These are phyloP conservation scores for Ptilodon capucinus DNA, from an alignment of 2,888 invertebrate genomes.

Conservation along the genomic window DNA sequence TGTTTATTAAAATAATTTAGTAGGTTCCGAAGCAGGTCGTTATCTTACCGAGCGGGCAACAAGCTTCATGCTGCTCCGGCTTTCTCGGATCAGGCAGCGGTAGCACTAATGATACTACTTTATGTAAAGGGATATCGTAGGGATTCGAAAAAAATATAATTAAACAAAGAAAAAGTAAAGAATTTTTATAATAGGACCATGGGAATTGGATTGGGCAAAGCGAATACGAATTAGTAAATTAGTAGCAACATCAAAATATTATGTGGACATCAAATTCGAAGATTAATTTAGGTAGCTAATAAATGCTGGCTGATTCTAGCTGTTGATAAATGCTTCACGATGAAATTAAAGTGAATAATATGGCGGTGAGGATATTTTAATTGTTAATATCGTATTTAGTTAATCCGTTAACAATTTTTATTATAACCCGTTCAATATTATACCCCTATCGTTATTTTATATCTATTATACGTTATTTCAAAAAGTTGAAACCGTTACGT, in stretches of 20 bases:
- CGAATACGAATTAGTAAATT: slow-evolving; percentile 82
- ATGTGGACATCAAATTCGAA: slow-evolving; percentile 54
- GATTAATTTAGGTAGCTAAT: slow-evolving; percentile 59
- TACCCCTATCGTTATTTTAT: slow-evolving; percentile 8
- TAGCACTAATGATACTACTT: slow-evolving; percentile 88
- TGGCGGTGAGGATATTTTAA: slow-evolving; percentile 14
- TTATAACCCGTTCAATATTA: slow-evolving; percentile 2
- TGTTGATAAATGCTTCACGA: slow-evolving; percentile 37
- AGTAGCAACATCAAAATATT: slow-evolving; percentile 71
- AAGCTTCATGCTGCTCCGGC: slow-evolving; percentile 95
- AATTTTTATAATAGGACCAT: slow-evolving; percentile 53
- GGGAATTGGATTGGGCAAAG: slow-evolving; percentile 72
- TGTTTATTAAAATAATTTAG: slow-evolving; percentile 17
- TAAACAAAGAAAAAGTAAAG: slow-evolving; percentile 54
- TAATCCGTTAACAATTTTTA: neutral
- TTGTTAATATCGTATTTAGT: slow-evolving; percentile 2
- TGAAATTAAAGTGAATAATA: slow-evolving; percentile 40
- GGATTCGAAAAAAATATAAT: slow-evolving; percentile 71
- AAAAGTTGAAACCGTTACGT: slow-evolving; percentile 1
- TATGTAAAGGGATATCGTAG: slow-evolving; percentile 63
- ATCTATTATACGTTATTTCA: slow-evolving; percentile 3
- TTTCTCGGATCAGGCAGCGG: slow-evolving; percentile 93
- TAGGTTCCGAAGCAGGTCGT: slow-evolving; percentile 51
- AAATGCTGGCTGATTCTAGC: slow-evolving; percentile 34
- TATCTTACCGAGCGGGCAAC: slow-evolving; percentile 92